Base-by-base conservation (phyloP, 1,140 invertebrate genomes). In the Teleopsis dalmanni region DNA sequence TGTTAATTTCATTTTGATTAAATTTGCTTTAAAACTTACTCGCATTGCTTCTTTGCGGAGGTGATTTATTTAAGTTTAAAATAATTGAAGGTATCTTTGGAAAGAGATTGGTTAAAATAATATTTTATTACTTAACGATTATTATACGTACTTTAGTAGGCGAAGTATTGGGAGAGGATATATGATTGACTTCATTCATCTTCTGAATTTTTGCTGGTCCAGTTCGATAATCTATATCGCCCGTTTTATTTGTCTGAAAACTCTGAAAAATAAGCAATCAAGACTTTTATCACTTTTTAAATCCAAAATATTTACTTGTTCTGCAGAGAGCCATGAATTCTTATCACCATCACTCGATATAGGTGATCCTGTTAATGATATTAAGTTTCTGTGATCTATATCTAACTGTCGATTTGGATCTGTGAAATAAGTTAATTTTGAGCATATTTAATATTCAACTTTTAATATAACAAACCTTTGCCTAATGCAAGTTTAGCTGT, bases 351-450 rank as follows among this genome's bases (percentile, higher is more conserved):
- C 55, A 25, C 54, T 58, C 56, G 77, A 75, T 5, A 75, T 73
- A 5, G 81, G 81, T 56, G 83, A 85, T 25, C 85, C 84, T 10
- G 85, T 90, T 4, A 90, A 65, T 54, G 84, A 84, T 56, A 90
- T 90, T n/a, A 90, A 64, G 72, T 90, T 90, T 52, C 86, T 76
- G 60, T 90, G 86, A 71, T 88, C 86, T 16, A 89, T 83, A 66
- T 88, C 85, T 22, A 73, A 70, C 26, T 66, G 72, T 51, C 67
- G 52, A 3, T 58, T 45, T 57, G 65, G 62, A 11, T 70, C 67
- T 44, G 27, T 22, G 36, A 51, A 21, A 48, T 26, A 51, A 36
- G 18, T 19, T 26, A 40, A 50, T 13, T 48, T 19, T n/a, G n/a
- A n/a, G n/a, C n/a, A n/a, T n/a, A n/a, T n/a, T 43, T 43, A 14